These are phyloP conservation scores for Liolophura sinensis DNA, from an alignment of 1,140 invertebrate species.

Conservation along the genomic window DNA sequence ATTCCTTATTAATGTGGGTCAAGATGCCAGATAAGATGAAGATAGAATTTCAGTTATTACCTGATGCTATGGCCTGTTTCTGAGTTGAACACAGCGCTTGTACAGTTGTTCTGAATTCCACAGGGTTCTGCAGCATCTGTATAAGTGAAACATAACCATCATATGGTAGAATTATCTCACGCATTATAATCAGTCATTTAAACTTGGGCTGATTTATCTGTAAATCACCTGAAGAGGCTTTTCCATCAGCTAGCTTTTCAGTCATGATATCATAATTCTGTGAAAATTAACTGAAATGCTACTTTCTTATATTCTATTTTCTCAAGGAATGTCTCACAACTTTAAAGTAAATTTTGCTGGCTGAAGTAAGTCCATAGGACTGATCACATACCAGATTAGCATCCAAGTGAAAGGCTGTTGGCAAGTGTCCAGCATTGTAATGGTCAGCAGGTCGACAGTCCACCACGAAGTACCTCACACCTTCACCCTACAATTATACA, in stretches of 20 bases:
- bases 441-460: constrained; percentile 96
- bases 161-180: constrained; percentile 2
- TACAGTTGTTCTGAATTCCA: constrained; percentile 91
- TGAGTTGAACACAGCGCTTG: constrained; percentile 90
- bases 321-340: too few relatives aligned
- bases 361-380: not conserved
- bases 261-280: too few relatives aligned
- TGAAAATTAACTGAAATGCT: too few relatives aligned
- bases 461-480: constrained; percentile 86
- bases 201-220: too few relatives aligned
- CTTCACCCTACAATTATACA: constrained; percentile 57
- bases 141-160: constrained; percentile 16
- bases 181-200: not conserved
- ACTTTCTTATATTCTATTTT: too few relatives aligned
- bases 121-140: constrained; percentile 92
- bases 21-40: too few relatives aligned
- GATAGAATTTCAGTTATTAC: constrained; percentile 21
- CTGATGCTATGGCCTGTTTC: constrained; percentile 83
- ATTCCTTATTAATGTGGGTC: too few relatives aligned
- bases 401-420: constrained; percentile 97
- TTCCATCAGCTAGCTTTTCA: too few relatives aligned
- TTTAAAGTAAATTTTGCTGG: not conserved
- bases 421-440: constrained; percentile 94
- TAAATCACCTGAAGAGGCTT: too few relatives aligned
- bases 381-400: constrained; percentile 76